These are phyloP conservation scores for Neomicropteryx cornuta DNA, from an alignment of 1,140 invertebrate species.

Conservation along the genomic window DNA sequence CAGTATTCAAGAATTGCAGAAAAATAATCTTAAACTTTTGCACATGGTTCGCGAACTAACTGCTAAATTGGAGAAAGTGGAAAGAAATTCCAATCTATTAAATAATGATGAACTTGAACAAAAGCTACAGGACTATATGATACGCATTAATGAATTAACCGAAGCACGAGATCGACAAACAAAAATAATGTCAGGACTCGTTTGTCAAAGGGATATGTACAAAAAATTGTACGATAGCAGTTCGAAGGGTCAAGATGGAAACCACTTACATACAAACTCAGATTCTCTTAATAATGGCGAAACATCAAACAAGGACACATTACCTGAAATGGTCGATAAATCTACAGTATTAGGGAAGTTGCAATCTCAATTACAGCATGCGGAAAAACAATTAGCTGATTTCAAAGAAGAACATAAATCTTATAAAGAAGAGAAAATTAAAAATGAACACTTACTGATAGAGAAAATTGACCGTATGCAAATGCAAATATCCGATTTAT, in stretches of 20 bases:
- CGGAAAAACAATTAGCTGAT: conserved; percentile 53
- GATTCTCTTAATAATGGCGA: too few species aligned
- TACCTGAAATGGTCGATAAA: conserved; percentile 17
- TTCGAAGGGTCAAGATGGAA: conserved; percentile 34
- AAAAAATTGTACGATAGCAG: conserved; percentile 72
- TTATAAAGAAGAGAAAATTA: conserved; percentile 71
- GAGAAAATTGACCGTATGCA: conserved; percentile 71
- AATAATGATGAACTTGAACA: conserved; percentile 50
- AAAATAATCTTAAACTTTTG: conserved; percentile 75
- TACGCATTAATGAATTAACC: conserved; percentile 47
- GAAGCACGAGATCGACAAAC: conserved; percentile 62
- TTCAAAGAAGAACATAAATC: conserved; percentile 70
- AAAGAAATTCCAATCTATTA: conserved; percentile 53
- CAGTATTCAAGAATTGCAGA: conserved; percentile 80
- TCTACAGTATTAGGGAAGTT: conserved; percentile 15
- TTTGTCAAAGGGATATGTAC: conserved; percentile 81
- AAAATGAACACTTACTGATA: conserved; percentile 69
- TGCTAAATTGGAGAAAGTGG: conserved; percentile 65
- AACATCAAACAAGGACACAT: conserved; percentile 21
- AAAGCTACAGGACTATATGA: conserved; percentile 45
- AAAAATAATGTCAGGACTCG: conserved; percentile 66
- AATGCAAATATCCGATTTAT: conserved; percentile 54
- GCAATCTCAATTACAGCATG: conserved; percentile 46
- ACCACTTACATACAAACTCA: neutral
- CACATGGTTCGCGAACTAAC: conserved; percentile 72